A percentile compares a stretch with the other conserved stretches of the same genome.
These are phyloP conservation scores for Beris morrisii DNA, from an alignment of 2,888 invertebrate species.

Conservation along the genomic window DNA sequence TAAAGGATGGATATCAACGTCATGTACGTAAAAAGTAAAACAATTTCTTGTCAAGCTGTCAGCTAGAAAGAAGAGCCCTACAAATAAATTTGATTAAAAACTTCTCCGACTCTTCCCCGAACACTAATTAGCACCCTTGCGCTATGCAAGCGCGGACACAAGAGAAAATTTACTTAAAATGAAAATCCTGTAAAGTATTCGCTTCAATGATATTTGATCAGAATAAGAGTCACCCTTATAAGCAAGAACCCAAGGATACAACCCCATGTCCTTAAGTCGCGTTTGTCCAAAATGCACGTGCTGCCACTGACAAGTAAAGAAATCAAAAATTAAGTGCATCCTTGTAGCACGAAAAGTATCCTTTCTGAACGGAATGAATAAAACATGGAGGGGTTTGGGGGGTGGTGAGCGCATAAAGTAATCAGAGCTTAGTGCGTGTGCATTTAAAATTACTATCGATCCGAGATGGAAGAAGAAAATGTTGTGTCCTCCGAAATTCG, in stretches of 20 bases:
- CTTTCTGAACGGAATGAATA: background rate
- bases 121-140: no score
- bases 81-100: background rate
- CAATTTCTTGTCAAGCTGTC: no score
- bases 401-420: background rate
- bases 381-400: background rate
- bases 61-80: no score
- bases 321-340: slow-evolving; percentile 25
- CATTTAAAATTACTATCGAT: slow-evolving; percentile 36
- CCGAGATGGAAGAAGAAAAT: slow-evolving; percentile 30
- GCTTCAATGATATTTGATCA: no score
- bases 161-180: slow-evolving; percentile 30
- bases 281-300: slow-evolving; percentile 29
- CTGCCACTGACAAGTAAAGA: slow-evolving; percentile 27
- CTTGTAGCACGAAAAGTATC: slow-evolving; percentile 20
- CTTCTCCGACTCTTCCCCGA: background rate
- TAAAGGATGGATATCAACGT: no score
- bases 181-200: slow-evolving; percentile 12
- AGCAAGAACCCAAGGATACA: background rate
- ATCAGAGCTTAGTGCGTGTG: slow-evolving; percentile 23
- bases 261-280: background rate
- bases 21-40: no score
- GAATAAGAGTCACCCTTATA: no score
- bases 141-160: slow-evolving; percentile 16
- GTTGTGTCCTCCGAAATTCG: slow-evolving; percentile 22